Conservation (phyloP, 2,888 invertebrate species). For the Microctonus aethiopoides region DNA sequence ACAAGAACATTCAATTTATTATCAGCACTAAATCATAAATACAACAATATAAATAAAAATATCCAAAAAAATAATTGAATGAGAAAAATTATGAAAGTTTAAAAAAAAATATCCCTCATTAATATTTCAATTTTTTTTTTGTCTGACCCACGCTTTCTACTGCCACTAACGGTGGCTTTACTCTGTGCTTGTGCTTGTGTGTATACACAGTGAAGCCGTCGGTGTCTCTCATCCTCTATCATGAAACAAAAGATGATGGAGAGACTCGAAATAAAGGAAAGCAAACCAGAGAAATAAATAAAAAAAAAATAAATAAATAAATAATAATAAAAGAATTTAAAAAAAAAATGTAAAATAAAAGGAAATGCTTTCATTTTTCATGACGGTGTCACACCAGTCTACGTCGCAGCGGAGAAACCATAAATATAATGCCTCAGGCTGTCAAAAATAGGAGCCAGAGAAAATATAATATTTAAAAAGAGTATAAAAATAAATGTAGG, state of each 20-base stretch:
- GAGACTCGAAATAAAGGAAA: not conserved
- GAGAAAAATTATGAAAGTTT: too few species aligned
- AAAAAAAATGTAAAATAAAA: not conserved
- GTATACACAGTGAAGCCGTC: not conserved
- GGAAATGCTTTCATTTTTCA: conserved; percentile 2
- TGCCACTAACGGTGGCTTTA: not conserved
- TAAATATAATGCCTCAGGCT: not conserved
- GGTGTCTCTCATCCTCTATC: not conserved
- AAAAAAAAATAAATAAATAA: not conserved
- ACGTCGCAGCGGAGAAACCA: not conserved
- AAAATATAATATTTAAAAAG: not conserved
- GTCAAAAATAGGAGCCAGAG: not conserved
- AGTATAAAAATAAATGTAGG: not conserved
- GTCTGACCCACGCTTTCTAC: not conserved
- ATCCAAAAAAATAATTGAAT: not conserved
- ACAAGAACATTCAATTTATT: not conserved
- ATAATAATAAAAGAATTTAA: not conserved
- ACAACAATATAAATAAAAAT: not conserved
- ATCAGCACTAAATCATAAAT: not conserved
- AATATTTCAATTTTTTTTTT: not conserved
- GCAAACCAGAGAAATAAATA: not conserved
- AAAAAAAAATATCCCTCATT: not conserved
- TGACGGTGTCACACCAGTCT: not conserved
- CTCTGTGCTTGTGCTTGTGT: not conserved
- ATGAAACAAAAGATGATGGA: conserved; percentile 2